Evolutionary conservation across 2,113 vertebrate genomes (phyloP).

Genomic region (Blennius ocellaris): DNA sequence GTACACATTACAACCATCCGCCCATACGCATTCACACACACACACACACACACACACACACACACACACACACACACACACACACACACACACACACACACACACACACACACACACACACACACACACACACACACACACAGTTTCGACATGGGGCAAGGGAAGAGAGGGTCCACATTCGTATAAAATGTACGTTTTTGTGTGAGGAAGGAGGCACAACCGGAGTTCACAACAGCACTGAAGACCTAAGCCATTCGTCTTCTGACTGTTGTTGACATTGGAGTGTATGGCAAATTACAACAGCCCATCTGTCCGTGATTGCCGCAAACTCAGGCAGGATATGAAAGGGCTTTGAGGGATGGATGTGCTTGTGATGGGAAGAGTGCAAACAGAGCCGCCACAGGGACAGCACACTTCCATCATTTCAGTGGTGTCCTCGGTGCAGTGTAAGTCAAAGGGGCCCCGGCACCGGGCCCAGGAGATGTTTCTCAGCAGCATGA

Average conservation of each 20-base stretch:
- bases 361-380: conserved; percentile 58
- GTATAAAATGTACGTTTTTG: conserved; percentile 45
- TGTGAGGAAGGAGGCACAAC: conserved; percentile 37
- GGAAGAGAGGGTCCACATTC: background rate
- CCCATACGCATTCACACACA: conserved; percentile 11
- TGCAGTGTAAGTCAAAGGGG: conserved; percentile 43
- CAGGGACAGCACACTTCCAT: conserved; percentile 61
- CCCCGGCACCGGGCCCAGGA: conserved; percentile 26
- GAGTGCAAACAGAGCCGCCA: conserved; percentile 57
- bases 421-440: conserved; percentile 65
- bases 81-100: no score
- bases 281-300: conserved; percentile 74
- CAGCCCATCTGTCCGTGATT: conserved; percentile 78
- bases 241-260: conserved; percentile 69
- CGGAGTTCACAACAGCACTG: conserved; percentile 50
- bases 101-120: no score
- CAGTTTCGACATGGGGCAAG: conserved; percentile 35
- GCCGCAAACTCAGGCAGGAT: conserved; percentile 76
- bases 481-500: conserved; percentile 34
- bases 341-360: conserved; percentile 77
- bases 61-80: no score
- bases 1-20: conserved; percentile 53
- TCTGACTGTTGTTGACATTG: conserved; percentile 73
- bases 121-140: conserved; percentile 18
- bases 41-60: no score